Conservation (phyloP, 2,888 invertebrate genomes). For the Nemapogon koenigi region DNA sequence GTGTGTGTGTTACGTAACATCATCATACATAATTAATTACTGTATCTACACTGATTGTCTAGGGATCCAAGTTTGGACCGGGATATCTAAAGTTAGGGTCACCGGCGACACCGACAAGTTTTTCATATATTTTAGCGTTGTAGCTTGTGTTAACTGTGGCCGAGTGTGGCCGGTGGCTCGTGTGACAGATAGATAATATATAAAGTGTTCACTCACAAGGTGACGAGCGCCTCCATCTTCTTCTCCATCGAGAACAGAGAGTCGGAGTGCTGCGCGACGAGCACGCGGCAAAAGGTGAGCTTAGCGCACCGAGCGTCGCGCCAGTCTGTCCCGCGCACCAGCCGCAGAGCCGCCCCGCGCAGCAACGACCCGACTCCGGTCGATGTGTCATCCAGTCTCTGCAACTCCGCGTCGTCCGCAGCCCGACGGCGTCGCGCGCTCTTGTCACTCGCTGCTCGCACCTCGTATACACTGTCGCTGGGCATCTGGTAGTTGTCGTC, state of each 20-base stretch:
- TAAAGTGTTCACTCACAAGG: constrained; percentile 68
- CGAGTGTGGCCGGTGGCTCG: too few species aligned
- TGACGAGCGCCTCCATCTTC: constrained; percentile 75
- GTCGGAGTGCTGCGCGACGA: constrained; percentile 73
- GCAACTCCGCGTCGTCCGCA: constrained; percentile 49
- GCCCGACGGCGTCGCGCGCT: constrained; percentile 37
- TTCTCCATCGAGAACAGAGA: constrained; percentile 79
- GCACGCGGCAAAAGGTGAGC: constrained; percentile 77
- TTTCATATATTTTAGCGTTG: too few species aligned
- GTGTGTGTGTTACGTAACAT: too few species aligned
- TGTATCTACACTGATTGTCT: too few species aligned
- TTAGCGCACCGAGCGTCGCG: constrained; percentile 80
- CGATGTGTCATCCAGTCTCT: constrained; percentile 33
- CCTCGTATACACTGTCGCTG: constrained; percentile 58
- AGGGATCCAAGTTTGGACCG: too few species aligned
- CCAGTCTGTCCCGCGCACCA: constrained; percentile 69
- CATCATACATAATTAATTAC: too few species aligned
- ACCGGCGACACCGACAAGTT: too few species aligned
- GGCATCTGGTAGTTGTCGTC: constrained; percentile 62
- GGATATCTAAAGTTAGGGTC: too few species aligned
- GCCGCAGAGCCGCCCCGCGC: constrained; percentile 48
- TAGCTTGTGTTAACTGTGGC: too few species aligned
- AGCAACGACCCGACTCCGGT: constrained; percentile 28
- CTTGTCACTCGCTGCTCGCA: constrained; percentile 36
- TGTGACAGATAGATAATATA: background rate